Evolutionary conservation across 2,113 vertebrate species (phyloP), one percentile per base, ranked within the genome.

Genomic region (Entosphenus tridentatus): DNA sequence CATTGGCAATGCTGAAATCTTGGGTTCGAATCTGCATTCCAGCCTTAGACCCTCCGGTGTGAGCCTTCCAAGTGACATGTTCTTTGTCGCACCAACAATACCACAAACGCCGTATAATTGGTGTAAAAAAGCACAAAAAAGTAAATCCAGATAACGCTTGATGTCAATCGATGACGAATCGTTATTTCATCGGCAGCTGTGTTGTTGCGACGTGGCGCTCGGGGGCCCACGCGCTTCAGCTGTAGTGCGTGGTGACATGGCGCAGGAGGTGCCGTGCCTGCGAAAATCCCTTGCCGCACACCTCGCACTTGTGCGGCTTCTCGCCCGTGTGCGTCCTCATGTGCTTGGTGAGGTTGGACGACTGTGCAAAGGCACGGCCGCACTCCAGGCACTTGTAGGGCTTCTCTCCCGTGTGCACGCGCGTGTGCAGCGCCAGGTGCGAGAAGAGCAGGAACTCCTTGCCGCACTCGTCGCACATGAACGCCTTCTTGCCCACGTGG

Each of bases 301-400:
- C 62, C n/a, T 65, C n/a, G 62, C 62, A 65, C 62, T 65, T 65
- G 62, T 65, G 62, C 10, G 62, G 62, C n/a, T 21, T n/a, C 10
- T 65, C 62, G n/a, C 62, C 62, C 9, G 62, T 65, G 62, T 65
- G 62, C n/a, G 62, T 65, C 62, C 62, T 65, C 62, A 11, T 65
- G 62, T 65, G 62, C 21, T 16, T 65, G 2, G n/a, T 65, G n/a
- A 65, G n/a, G 21, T 65, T 65, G n/a, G n/a, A n/a, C 21, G 21
- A 16, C 21, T 65, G 62, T 9, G 62, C 62, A 11, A 65, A 65
- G n/a, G 62, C 21, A 8, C 18, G n/a, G n/a, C 18, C 62, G 18
- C 62, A 65, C n/a, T 16, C 62, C n/a, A 18, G 18, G 18, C 62
- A 65, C 62, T 65, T 65, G 62, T 65, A 65, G 18, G 62, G 62